These are phyloP conservation scores for Cladopsammia gracilis DNA, from an alignment of 64 coral and sea anemone genomes.

Conservation along the genomic window DNA sequence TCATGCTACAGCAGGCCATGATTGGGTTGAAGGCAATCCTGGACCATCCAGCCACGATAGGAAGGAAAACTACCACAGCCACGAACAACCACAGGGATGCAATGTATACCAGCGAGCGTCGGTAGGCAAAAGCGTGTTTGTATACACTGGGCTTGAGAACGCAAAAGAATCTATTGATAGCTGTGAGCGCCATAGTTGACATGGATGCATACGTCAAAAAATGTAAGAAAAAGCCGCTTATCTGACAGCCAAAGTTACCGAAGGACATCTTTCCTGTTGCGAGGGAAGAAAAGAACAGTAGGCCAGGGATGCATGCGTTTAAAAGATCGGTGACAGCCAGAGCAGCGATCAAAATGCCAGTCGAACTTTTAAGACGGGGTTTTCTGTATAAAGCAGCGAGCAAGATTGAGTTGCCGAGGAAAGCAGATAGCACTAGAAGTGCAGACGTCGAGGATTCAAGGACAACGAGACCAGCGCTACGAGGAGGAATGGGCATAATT, in stretches of 20 bases:
- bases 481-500: background rate
- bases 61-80: slow-evolving; percentile 10
- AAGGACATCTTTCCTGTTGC: background rate
- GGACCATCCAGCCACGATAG: background rate
- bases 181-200: slow-evolving; percentile 27
- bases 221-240: slow-evolving; percentile 9
- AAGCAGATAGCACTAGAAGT: background rate
- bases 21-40: background rate
- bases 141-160: slow-evolving; percentile 5
- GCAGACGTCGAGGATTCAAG: background rate
- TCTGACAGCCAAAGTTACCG: background rate
- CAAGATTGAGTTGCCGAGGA: slow-evolving; percentile 12
- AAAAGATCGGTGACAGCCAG: slow-evolving; percentile 35
- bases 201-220: background rate
- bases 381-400: slow-evolving; percentile 9
- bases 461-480: background rate
- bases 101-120: slow-evolving; percentile 19
- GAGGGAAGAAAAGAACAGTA: background rate
- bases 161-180: slow-evolving; percentile 18
- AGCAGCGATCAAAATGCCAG: background rate
- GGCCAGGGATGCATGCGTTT: background rate
- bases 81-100: slow-evolving; percentile 40
- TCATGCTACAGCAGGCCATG: background rate
- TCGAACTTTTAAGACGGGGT: slow-evolving; percentile 4
- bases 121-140: slow-evolving; percentile 10